Conservation (phyloP, 2,797 vertebrate genomes). For the Denticeps clupeoides region DNA sequence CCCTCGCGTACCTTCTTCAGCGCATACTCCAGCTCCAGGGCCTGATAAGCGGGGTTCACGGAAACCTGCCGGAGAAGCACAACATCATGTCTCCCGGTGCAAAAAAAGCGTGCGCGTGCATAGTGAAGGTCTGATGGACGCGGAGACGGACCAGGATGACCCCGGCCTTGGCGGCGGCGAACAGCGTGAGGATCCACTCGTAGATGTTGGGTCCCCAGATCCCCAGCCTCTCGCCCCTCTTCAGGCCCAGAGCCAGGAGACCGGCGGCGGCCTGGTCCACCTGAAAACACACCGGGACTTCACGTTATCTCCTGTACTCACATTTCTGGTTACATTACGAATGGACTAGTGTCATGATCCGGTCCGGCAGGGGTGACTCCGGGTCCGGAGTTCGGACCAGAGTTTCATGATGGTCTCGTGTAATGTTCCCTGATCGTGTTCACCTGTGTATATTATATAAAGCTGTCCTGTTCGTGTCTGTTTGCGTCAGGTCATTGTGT, state of each 20-base stretch:
- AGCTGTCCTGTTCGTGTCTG: too few species aligned
- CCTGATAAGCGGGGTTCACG: slow-evolving; percentile 78
- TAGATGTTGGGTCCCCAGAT: slow-evolving; percentile 86
- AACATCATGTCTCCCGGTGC: too few species aligned
- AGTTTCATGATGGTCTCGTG: too few species aligned
- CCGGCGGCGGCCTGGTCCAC: slow-evolving; percentile 72
- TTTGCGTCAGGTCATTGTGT: too few species aligned
- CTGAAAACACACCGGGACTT: slow-evolving; percentile 41
- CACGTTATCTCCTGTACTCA: not conserved
- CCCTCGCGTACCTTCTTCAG: slow-evolving; percentile 66
- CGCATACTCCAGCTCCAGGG: slow-evolving; percentile 65
- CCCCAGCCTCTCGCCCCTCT: slow-evolving; percentile 70
- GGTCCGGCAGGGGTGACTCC: too few species aligned
- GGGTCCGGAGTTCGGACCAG: too few species aligned
- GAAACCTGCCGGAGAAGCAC: slow-evolving; percentile 55
- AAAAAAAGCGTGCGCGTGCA: too few species aligned
- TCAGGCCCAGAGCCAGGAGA: slow-evolving; percentile 72
- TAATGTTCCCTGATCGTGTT: too few species aligned
- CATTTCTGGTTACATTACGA: not conserved
- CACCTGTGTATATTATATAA: too few species aligned
- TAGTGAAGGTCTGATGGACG: too few species aligned
- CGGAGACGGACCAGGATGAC: slow-evolving; percentile 72
- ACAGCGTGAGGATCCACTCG: slow-evolving; percentile 79
- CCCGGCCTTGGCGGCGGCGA: slow-evolving; percentile 76
- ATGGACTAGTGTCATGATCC: not conserved